Percentiles rank a stretch among this genome's conserved stretches.
phyloP scores from a whole-genome alignment of 2,888 invertebrate genomes.

The Nomada fucata region DNA sequence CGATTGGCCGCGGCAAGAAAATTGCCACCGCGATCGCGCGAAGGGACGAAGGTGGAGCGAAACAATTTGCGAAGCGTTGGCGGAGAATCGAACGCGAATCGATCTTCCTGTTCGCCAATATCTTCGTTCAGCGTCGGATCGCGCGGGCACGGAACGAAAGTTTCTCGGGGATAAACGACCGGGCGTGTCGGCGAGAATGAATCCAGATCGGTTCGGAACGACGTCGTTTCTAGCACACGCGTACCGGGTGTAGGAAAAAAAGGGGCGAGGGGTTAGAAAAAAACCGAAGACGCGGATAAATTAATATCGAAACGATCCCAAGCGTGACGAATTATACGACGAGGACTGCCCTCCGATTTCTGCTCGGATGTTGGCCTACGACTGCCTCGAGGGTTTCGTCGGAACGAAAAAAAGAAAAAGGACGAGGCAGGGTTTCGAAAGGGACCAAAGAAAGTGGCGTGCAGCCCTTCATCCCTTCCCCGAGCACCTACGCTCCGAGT shows the following conservation, averaged over 20 bases:
- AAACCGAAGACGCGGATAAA: constrained; percentile 66
- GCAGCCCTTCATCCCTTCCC: constrained; percentile 61
- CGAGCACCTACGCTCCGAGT: constrained; percentile 65
- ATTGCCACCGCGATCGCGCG: constrained; percentile 7
- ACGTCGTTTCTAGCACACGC: no score
- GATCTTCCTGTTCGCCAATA: constrained; percentile 63
- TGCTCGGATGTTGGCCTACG: constrained; percentile 72
- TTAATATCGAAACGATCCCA: constrained; percentile 71
- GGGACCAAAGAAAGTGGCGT: constrained; percentile 64
- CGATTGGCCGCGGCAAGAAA: constrained; percentile 49
- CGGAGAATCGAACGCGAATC: constrained; percentile 64
- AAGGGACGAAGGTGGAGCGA: constrained; percentile 49
- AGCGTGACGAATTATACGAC: constrained; percentile 69
- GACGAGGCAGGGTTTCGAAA: constrained; percentile 47
- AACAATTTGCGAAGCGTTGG: constrained; percentile 28
- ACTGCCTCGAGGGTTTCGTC: constrained; percentile 61
- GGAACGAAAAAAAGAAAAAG: constrained; percentile 52
- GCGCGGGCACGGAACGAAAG: constrained; percentile 33
- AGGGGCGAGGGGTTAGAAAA: neutral
- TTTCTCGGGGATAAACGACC: no score
- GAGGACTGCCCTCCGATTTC: constrained; percentile 72
- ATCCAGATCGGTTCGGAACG: no score
- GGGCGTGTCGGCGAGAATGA: no score
- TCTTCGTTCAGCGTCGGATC: neutral
- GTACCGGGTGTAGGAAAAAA: no score